Conservation (phyloP, 2,888 invertebrate genomes). For the Meloe dianella region DNA sequence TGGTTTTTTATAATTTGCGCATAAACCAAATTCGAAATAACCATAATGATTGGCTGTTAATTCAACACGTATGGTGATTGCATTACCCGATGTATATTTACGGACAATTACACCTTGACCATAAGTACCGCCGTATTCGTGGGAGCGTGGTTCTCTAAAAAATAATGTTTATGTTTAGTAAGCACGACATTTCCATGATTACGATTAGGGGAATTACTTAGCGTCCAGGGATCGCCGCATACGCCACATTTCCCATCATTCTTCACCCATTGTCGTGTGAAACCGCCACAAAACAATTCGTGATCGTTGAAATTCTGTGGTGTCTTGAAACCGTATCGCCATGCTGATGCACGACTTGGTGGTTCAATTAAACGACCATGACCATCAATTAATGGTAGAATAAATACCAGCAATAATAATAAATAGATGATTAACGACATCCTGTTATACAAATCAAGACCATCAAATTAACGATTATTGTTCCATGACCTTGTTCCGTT, state of each 20-base stretch:
- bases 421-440: not conserved
- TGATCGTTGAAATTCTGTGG: constrained; percentile 91
- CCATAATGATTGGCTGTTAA: constrained; percentile 89
- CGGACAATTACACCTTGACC: constrained; percentile 82
- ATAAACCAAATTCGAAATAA: constrained; percentile 84
- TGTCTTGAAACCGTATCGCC: constrained; percentile 88
- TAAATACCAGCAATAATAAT: constrained; percentile 2
- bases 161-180: not conserved
- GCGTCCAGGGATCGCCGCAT: constrained; percentile 85
- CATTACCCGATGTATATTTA: constrained; percentile 72
- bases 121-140: constrained; percentile 84
- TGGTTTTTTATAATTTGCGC: constrained; percentile 74
- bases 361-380: constrained; percentile 84
- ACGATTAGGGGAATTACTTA: too few relatives aligned
- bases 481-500: constrained; percentile 5
- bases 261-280: constrained; percentile 79
- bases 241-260: constrained; percentile 87
- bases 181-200: too few relatives aligned
- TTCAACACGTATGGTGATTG: constrained; percentile 78
- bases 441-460: not conserved
- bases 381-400: constrained; percentile 58
- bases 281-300: constrained; percentile 87
- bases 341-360: constrained; percentile 85
- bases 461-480: not conserved
- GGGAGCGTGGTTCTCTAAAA: constrained; percentile 69